These are phyloP conservation scores for Megaceryle alcyon DNA, from an alignment of 2,797 vertebrate genomes.

Conservation along the genomic window DNA sequence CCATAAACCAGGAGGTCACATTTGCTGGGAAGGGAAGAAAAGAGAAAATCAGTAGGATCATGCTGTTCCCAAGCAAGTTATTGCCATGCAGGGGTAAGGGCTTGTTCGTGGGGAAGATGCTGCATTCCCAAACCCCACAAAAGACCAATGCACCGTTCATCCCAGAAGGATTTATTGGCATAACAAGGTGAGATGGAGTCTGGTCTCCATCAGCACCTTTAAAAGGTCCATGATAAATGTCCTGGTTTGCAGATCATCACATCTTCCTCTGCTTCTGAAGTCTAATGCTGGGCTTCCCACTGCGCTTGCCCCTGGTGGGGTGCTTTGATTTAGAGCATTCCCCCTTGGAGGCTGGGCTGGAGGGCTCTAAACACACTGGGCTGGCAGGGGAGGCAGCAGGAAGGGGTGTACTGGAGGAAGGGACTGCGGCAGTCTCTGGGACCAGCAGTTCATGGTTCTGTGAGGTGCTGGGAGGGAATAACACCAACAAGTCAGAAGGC, in stretches of 20 bases:
- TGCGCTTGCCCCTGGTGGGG: neutral
- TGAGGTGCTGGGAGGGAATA: neutral
- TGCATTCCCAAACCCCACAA: neutral
- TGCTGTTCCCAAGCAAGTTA: neutral
- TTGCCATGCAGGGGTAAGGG: neutral
- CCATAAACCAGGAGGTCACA: neutral
- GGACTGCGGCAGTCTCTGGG: fast-evolving
- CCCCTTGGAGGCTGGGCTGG: neutral
- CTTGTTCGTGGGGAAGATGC: fast-evolving
- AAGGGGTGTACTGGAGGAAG: neutral
- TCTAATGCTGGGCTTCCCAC: neutral
- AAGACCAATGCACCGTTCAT: neutral
- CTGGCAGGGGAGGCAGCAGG: neutral
- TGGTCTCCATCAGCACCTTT: neutral
- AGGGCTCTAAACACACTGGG: fast-evolving
- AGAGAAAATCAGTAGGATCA: neutral
- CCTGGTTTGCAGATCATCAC: neutral
- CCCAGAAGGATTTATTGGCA: neutral
- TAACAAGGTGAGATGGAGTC: neutral
- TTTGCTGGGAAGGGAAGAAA: neutral
- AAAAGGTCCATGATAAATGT: fast-evolving
- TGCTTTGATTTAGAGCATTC: neutral
- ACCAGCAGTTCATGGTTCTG: neutral
- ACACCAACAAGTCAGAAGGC: neutral
- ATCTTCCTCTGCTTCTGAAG: neutral